Conservation (phyloP, 2,113 vertebrate species). For the Vimba vimba region DNA sequence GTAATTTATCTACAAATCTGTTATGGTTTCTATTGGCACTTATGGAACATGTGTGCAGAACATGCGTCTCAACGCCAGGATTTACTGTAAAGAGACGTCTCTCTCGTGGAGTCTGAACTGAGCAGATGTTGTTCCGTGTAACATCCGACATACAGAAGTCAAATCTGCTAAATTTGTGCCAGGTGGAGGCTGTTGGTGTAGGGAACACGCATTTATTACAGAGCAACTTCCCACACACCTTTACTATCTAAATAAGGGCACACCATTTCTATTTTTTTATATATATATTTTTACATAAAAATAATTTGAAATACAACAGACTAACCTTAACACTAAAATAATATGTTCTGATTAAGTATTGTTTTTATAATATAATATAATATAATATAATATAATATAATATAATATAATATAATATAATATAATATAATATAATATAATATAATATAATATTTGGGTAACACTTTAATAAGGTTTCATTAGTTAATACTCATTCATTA, state of each 20-base stretch:
- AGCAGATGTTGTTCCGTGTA: constrained; percentile 32
- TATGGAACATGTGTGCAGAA: constrained; percentile 30
- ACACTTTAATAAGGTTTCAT: too few species aligned
- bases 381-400: not conserved
- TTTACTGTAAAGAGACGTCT: constrained; percentile 40
- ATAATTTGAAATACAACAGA: too few species aligned
- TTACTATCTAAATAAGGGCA: not conserved
- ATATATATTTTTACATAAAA: too few species aligned
- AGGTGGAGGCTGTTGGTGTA: constrained; percentile 22
- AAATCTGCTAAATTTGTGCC: constrained; percentile 37
- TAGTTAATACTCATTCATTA: too few species aligned
- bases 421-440: not conserved
- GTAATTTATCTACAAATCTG: constrained; percentile 30
- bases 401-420: not conserved
- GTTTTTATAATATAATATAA: not conserved
- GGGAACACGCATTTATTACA: not conserved
- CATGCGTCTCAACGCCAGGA: constrained; percentile 9
- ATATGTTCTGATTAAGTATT: too few species aligned
- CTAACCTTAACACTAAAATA: too few species aligned
- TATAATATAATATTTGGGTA: not conserved
- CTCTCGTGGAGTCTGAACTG: constrained; percentile 4
- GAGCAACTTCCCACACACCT: not conserved
- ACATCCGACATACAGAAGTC: constrained; percentile 31
- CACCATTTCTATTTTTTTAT: too few species aligned
- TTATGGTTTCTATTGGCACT: constrained; percentile 29